Percentiles rank a stretch among this genome's conserved stretches.
phyloP scores from a whole-genome alignment of 2,888 invertebrate species.

The Heliconius ethilla region DNA sequence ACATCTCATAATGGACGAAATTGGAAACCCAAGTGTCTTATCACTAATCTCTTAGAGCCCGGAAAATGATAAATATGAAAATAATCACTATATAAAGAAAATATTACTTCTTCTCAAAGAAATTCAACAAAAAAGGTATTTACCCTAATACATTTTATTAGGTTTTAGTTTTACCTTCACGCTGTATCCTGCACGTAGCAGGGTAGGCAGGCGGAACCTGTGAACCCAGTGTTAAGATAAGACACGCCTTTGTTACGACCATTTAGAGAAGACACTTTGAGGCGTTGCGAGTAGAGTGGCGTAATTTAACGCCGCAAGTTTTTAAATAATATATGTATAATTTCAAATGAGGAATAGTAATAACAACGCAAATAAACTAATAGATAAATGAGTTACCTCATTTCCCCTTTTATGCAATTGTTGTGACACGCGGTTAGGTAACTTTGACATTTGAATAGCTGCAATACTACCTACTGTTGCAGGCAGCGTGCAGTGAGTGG shows the following conservation, averaged over 20 bases:
- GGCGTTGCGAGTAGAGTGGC: too few species aligned
- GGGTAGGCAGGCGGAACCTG: not conserved
- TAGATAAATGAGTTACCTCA: not conserved
- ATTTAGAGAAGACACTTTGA: too few species aligned
- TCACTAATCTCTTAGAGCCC: too few species aligned
- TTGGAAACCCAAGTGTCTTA: too few species aligned
- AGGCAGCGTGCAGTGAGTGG: not conserved
- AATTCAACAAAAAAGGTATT: too few species aligned
- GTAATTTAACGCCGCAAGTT: too few species aligned
- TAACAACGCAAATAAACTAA: not conserved
- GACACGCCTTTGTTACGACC: not conserved
- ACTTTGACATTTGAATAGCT: conserved; percentile 16
- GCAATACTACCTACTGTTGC: not conserved
- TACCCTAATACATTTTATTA: too few species aligned
- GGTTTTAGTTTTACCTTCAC: not conserved
- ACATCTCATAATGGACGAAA: too few species aligned
- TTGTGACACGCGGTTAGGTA: conserved; percentile 14
- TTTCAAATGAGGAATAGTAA: not conserved
- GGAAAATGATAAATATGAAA: too few species aligned
- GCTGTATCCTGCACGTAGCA: not conserved
- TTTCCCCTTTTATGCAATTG: conserved; percentile 11
- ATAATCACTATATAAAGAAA: too few species aligned
- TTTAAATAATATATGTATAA: too few species aligned
- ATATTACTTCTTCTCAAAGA: too few species aligned
- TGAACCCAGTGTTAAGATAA: not conserved